Evolutionary conservation across 2,113 vertebrate species (phyloP), one percentile per base, ranked within the genome.

Genomic region (Nothoprocta perdicaria): DNA sequence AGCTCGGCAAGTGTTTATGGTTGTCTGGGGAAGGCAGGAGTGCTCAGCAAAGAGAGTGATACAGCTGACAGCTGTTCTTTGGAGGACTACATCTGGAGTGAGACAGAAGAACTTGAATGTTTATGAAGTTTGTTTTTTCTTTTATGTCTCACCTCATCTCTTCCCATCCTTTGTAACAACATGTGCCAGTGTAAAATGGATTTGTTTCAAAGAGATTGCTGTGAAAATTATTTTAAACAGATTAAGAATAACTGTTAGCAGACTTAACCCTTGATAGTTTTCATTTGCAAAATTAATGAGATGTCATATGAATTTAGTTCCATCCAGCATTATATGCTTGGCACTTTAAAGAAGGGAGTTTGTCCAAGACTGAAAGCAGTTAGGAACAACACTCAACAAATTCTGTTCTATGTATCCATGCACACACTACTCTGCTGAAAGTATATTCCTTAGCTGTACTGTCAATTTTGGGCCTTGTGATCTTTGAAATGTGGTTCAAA

Each of bases 181-280:
- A 19, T 77, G 12, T 75, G 82, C 82, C 38, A 88, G 31, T 10
- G 21, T 76, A 80, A 92, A 78, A 86, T 55, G 31, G 15, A 50
- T 31, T 71, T 85, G 38, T 84, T 91, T 94, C 68, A 75, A 31
- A 69, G 89, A 77, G 45, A 57, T 83, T 63, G 22, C 38, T 92
- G 61, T 26, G 80, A 80, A 85, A 91, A 80, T 77, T 57, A 17
- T 16, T 85, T 96, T 68, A 85, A 87, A 80, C 72, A 78, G 50
- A 41, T 63, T 46, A 75, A 65, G 23, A 48, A 38, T 78, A 88
- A 77, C 21, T 82, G 57, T 87, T 91, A 8, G 2, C 53, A 11
- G 26, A 66, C 7, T 26, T 71, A 9, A 0, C 35, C 61, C 81
- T 94, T 88, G 12, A 46, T 95, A 82, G 11, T 85, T 65, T 77